phyloP scores from a whole-genome alignment of 2,797 vertebrate species.

The Mastacembelus armatus region DNA sequence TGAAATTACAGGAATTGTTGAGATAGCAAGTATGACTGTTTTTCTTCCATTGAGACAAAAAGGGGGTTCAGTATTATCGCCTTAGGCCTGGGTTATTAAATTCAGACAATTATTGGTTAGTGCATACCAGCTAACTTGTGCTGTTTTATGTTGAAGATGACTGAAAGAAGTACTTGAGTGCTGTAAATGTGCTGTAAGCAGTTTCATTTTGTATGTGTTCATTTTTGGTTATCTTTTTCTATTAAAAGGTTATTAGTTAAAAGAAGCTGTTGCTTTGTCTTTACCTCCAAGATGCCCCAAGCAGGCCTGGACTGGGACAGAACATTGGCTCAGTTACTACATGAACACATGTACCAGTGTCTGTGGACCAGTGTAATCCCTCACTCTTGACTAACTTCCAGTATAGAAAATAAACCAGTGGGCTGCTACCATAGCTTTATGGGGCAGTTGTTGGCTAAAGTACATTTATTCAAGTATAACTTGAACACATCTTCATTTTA shows the following conservation, averaged over 20 bases:
- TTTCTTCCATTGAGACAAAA: slow-evolving; percentile 27
- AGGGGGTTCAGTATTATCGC: slow-evolving; percentile 34
- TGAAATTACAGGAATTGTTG: slow-evolving; percentile 22
- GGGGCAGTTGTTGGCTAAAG: no score
- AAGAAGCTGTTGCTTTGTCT: slow-evolving; percentile 38
- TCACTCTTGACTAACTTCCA: no score
- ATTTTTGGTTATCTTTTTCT: slow-evolving; percentile 83
- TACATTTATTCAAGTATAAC: no score
- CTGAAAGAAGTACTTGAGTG: slow-evolving; percentile 59
- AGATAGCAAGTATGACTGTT: slow-evolving; percentile 39
- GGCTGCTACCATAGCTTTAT: no score
- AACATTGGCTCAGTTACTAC: no score
- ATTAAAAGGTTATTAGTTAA: slow-evolving; percentile 80
- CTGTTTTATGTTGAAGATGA: slow-evolving; percentile 71
- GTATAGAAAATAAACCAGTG: no score
- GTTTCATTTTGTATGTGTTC: slow-evolving; percentile 79
- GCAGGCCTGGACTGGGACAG: no score
- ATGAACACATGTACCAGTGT: no score
- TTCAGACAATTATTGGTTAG: slow-evolving; percentile 35
- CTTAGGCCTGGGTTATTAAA: slow-evolving; percentile 26
- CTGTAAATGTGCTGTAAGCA: slow-evolving; percentile 81
- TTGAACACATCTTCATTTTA: no score
- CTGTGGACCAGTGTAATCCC: no score
- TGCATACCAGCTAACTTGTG: slow-evolving; percentile 43
- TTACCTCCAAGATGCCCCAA: neutral